A percentile compares a stretch with the other conserved stretches of the same genome.
These are phyloP conservation scores for Gavialis gangeticus DNA, from an alignment of 2,113 vertebrate species.

Conservation along the genomic window DNA sequence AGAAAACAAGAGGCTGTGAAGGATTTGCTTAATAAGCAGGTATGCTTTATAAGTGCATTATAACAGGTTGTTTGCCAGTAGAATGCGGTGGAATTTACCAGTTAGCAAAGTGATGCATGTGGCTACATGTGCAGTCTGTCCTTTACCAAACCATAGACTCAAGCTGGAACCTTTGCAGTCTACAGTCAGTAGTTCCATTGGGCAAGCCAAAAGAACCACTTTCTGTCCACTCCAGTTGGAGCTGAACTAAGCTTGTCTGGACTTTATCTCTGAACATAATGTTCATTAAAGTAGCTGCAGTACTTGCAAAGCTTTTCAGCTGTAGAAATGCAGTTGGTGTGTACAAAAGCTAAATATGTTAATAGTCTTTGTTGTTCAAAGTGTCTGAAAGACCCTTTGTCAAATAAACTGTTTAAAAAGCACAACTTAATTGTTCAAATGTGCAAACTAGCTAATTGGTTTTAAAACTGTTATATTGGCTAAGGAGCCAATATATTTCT, in stretches of 20 bases:
- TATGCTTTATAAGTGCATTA: constrained; percentile 47
- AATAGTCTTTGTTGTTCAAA: neutral
- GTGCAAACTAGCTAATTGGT: neutral
- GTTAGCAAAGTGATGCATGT: neutral
- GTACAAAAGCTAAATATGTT: neutral
- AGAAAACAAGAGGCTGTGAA: constrained; percentile 74
- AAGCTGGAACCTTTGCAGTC: neutral
- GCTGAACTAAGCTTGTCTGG: neutral
- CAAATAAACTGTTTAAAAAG: neutral
- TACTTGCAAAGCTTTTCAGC: neutral
- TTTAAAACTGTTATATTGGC: neutral
- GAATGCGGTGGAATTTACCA: neutral
- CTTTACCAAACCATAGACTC: neutral
- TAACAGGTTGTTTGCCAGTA: neutral
- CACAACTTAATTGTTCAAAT: neutral
- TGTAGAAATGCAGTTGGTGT: neutral
- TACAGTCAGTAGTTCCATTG: neutral
- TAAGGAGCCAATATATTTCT: neutral
- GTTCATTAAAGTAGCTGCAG: neutral
- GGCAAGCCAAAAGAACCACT: neutral
- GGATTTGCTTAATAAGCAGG: constrained; percentile 78
- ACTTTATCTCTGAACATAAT: neutral
- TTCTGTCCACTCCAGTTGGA: neutral
- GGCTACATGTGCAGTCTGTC: neutral
- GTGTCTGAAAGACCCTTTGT: accelerated